Evolutionary conservation across 2,113 vertebrate genomes (phyloP), one percentile per base, ranked within the genome.

Genomic region (Elephas maximus): DNA sequence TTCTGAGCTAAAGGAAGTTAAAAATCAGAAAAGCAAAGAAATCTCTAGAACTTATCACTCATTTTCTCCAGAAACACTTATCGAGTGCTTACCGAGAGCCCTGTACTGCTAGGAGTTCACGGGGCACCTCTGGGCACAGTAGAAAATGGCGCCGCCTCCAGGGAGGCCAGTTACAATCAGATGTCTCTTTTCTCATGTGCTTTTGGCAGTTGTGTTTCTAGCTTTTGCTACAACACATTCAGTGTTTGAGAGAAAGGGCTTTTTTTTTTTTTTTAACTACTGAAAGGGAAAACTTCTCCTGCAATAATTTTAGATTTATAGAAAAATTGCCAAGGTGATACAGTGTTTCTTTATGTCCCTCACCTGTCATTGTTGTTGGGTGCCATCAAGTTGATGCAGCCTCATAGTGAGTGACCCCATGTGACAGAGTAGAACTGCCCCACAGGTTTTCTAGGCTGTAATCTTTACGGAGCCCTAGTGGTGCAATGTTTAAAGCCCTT

Each of bases 251-350:
- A 67, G 24, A 93, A 92, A 76, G 53, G 4, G 24, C 28, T 53
- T 74, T 89, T 17, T 48, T 51, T 41, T 33, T 73, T n/a, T 37
- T 62, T 20, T 62, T 23, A 21, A 57, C 7, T 62, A 62, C 44
- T 88, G 24, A n/a, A 48, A 4, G 62, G 67, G 77, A n/a, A 48
- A 12, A 14, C 51, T 89, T 37, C 51, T 79, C 33, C 33, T 79
- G 44, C 41, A 86, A 65, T 81, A 81, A 93, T 69, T 89, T 84
- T 94, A 67, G 15, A 67, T 62, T 76, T 67, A 67, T 37, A 65
- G 0, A 84, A 88, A 83, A 81, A 44, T 60, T 60, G 14, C 44
- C 33, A 91, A 90, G 74, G 44, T 76, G 63, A 48, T 86, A 73
- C 1, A 60, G 41, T 79, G 7, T 48, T 92, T 11, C 6, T 1